phyloP scores from a whole-genome alignment of 1,140 invertebrate genomes.

The Aplysia californica region DNA sequence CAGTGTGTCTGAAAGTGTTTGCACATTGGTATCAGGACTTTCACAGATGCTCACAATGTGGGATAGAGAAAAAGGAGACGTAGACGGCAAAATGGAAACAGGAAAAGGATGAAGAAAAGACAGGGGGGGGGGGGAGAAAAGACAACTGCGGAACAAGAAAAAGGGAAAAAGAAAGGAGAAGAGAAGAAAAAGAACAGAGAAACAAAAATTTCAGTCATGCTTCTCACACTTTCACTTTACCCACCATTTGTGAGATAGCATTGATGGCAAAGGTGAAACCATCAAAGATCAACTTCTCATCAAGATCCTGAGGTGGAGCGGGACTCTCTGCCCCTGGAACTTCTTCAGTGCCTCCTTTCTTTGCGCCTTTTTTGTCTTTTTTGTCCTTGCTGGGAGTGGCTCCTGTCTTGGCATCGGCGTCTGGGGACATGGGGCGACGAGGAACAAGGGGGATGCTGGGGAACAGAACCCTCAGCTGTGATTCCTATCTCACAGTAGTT shows the following conservation, averaged over 20 bases:
- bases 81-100: no score
- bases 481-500: no score
- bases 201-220: no score
- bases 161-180: no score
- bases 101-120: no score
- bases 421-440: slow-evolving; percentile 56
- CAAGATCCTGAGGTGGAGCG: slow-evolving; percentile 57
- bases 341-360: slow-evolving; percentile 42
- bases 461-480: background rate
- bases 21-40: no score
- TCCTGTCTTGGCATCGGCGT: slow-evolving; percentile 47
- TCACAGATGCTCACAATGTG: no score
- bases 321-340: slow-evolving; percentile 53
- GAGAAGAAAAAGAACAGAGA: no score
- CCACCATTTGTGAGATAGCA: slow-evolving; percentile 38
- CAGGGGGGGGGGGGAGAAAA: no score
- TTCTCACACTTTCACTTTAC: slow-evolving; percentile 21
- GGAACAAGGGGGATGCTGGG: slow-evolving; percentile 63
- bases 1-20: no score
- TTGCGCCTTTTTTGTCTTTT: slow-evolving; percentile 53
- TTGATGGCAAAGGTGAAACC: slow-evolving; percentile 47
- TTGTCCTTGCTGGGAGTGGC: slow-evolving; percentile 56
- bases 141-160: no score
- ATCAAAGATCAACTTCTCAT: slow-evolving; percentile 65
- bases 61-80: no score